Base-by-base conservation (phyloP, 2,797 vertebrate species). In the Eidolon dupreanum region DNA sequence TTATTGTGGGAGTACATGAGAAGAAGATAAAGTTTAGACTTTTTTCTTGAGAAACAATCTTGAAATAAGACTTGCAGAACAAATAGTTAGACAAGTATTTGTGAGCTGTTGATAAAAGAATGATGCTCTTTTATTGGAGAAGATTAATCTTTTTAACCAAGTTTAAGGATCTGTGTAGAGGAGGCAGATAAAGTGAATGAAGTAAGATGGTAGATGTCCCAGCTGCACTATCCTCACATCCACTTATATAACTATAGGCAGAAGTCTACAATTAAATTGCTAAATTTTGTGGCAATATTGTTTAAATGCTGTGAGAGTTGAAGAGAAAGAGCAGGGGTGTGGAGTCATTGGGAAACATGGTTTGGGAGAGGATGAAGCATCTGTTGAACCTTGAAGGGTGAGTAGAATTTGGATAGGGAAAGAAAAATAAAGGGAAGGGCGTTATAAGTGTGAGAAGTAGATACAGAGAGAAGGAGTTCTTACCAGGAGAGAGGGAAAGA, bases 291-390 rank as follows among this genome's bases (percentile, higher is more conserved):
- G 75, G 8, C 17, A 41, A 71, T 51, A 87, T 89, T 94, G 86
- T 94, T 53, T 92, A 89, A 95, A 93, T 71, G 82, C 55, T 88
- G 8, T 95, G 75, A 41, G 70, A 84, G n/a, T 53, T 94, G 36
- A 94, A 90, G 79, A 89, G 65, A 93, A 87, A 88, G 22, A 70
- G 43, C 86, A 33, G 24, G 41, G 43, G 28, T 49, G 33, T 59
- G 41, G 41, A 93, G 41, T 88, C 55, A 38, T 55, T 92, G 24
- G 74, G 19, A 89, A 92, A 73, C 36, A 15, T 70, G 75, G n/a
- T 46, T 91, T 94, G 43, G 51, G 71, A 90, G 57, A 74, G 33
- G 46, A 61, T 74, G 84, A 87, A 36, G n/a, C 63, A 73, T 63
- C 78, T 61, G 55, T 57, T 73, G 65, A 70, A 77, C 12, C 3